Percentiles rank a stretch among this genome's conserved stretches.
phyloP scores from a whole-genome alignment of 2,888 invertebrate species.

The Cancer borealis region DNA sequence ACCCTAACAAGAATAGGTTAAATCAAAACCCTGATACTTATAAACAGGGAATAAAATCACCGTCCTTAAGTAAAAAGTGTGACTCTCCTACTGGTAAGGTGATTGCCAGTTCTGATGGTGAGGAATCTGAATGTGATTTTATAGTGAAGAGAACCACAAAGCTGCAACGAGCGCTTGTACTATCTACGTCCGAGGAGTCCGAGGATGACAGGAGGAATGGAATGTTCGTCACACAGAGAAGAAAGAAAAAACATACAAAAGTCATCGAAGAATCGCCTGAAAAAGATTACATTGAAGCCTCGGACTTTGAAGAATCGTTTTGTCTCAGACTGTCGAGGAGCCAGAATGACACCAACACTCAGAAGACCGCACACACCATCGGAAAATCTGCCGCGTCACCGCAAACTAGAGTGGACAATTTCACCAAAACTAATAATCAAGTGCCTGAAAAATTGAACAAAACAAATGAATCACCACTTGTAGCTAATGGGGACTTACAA shows the following conservation, averaged over 20 bases:
- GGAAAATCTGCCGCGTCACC: conserved; percentile 65
- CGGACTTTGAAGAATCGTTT: conserved; percentile 49
- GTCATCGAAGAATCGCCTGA: neutral
- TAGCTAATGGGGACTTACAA: too few species aligned
- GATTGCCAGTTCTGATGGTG: neutral
- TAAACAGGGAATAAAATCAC: neutral
- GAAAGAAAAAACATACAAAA: neutral
- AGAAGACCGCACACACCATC: conserved; percentile 60
- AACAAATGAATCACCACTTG: neutral
- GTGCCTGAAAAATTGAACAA: neutral
- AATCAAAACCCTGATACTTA: neutral
- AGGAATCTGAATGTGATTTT: neutral
- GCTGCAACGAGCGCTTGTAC: neutral
- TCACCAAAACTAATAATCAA: neutral
- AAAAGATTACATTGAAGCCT: neutral
- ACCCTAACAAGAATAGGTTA: neutral
- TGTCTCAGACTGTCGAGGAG: conserved; percentile 56
- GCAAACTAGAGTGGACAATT: neutral
- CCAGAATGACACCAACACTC: conserved; percentile 41
- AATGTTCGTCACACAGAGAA: neutral
- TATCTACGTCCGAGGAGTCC: conserved; percentile 42
- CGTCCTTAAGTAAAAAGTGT: neutral
- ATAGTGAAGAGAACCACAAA: neutral
- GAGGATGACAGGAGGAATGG: neutral
- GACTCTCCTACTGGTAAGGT: neutral